Base-by-base conservation (phyloP, 2,113 vertebrate species). In the Pandion haliaetus region DNA sequence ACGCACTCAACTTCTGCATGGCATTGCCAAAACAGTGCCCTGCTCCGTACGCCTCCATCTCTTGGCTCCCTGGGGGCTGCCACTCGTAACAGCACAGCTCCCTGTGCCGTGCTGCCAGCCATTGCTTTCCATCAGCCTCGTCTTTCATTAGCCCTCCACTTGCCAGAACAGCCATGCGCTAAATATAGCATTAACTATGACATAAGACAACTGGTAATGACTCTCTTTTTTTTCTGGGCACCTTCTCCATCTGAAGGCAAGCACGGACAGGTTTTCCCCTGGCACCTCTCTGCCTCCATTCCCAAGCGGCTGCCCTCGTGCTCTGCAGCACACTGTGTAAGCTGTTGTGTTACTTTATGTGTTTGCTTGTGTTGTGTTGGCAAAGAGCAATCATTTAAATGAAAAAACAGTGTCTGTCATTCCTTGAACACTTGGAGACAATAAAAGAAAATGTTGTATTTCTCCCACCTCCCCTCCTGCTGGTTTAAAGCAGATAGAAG, bases 121-220 rank as follows among this genome's bases (percentile, higher is more conserved):
- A 10, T 9, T 3, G 2, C 52, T 32, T 47, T 42, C 38, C 70
- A 38, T 16, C 78, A 65, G 28, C 61, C 21, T 40, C 5, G 0
- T 17, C 63, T 70, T 62, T 7, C 8, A 8, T 14, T 5, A 80
- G 34, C 47, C 7, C 42, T 63, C 63, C 0, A 0, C 57, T 47
- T 18, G 16, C 29, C 76, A 59, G 32, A 71, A 44, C 0, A 5
- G 36, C 38, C 28, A 24, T 4, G 25, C 0, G 0, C 58, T 72
- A 79, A 77, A 78, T 36, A 78, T 6, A 96, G 72, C 45, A 36
- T 50, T 83, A 90, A 52, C 17, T 21, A 31, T 10, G 58, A 62
- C 61, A 52, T 34, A 5, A 59, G 65, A 78, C 34, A 9, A 17
- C 63, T 59, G 32, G 10, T 17, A 52, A 50, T 32, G 14, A 57